A percentile compares a stretch with the other conserved stretches of the same genome.
Conservation (phyloP, 2,888 invertebrate species). For the Luffia ferchaultella region DNA sequence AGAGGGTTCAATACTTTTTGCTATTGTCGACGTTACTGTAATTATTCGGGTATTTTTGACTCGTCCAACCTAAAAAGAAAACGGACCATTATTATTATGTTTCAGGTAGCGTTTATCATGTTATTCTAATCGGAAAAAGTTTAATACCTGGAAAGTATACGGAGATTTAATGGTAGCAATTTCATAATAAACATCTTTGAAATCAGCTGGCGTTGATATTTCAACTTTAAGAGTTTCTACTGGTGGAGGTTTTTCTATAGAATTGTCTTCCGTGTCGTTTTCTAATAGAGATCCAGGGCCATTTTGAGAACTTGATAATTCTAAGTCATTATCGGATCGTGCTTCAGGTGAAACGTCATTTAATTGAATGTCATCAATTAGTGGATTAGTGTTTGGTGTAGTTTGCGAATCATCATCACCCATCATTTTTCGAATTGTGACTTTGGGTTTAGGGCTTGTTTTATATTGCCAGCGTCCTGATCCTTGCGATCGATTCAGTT, state of each 20-base stretch:
- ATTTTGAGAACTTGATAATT: slow-evolving; percentile 75
- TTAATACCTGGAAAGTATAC: slow-evolving; percentile 86
- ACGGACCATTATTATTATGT: too few relatives aligned
- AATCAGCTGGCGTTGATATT: slow-evolving; percentile 87
- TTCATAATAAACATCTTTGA: slow-evolving; percentile 86
- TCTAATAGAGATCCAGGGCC: slow-evolving; percentile 69
- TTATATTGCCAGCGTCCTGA: slow-evolving; percentile 92
- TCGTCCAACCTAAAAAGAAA: slow-evolving; percentile 81
- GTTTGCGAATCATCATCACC: slow-evolving; percentile 61
- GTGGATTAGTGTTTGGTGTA: slow-evolving; percentile 48
- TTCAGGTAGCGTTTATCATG: background rate
- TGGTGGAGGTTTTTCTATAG: slow-evolving; percentile 69
- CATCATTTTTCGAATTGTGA: slow-evolving; percentile 77
- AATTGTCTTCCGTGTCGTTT: slow-evolving; percentile 70
- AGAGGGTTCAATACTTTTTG: slow-evolving; percentile 76
- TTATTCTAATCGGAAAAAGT: too few relatives aligned
- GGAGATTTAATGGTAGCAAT: slow-evolving; percentile 91
- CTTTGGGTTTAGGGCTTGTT: slow-evolving; percentile 86
- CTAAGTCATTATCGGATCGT: slow-evolving; percentile 72
- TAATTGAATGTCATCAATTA: slow-evolving; percentile 43
- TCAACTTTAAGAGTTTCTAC: slow-evolving; percentile 87
- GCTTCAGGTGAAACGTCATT: slow-evolving; percentile 66
- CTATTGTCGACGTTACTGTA: slow-evolving; percentile 86
- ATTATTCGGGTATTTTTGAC: slow-evolving; percentile 88
- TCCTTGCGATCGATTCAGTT: slow-evolving; percentile 82